A percentile compares a stretch with the other conserved stretches of the same genome.
These are phyloP conservation scores for Cnemophilus loriae DNA, from an alignment of 2,113 vertebrate species.

Conservation along the genomic window DNA sequence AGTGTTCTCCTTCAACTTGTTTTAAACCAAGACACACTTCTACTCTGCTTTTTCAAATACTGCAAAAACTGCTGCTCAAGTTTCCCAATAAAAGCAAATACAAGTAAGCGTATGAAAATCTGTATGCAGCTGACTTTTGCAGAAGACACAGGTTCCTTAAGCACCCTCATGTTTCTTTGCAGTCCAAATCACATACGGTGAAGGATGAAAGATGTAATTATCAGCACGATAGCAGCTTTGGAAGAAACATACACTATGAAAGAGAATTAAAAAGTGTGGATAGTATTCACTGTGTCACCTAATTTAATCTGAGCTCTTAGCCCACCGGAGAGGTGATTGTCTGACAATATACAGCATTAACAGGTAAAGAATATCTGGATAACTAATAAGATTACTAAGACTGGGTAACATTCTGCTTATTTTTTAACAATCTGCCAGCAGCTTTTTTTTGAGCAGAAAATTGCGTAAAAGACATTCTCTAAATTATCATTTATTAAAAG, in stretches of 20 bases:
- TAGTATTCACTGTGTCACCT: background rate
- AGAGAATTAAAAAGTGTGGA: background rate
- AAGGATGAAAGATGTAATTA: background rate
- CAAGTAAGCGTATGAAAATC: background rate
- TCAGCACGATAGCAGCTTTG: background rate
- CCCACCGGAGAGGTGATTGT: background rate
- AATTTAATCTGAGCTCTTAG: background rate
- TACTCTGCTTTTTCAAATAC: slow-evolving; percentile 13
- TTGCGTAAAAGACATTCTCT: background rate
- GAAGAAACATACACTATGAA: background rate
- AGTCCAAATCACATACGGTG: background rate
- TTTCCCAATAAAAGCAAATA: background rate
- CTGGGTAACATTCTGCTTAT: background rate
- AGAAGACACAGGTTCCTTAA: background rate
- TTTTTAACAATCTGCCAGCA: background rate
- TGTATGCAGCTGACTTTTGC: background rate
- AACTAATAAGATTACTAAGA: background rate
- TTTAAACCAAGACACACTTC: background rate
- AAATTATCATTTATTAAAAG: background rate
- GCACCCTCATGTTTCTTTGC: background rate
- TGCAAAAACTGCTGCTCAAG: slow-evolving; percentile 13
- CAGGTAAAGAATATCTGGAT: background rate
- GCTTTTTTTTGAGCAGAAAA: background rate
- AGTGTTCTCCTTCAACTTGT: background rate
- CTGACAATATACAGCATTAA: background rate